Conservation (phyloP, 2,797 vertebrate genomes). For the Eulemur coronatus region DNA sequence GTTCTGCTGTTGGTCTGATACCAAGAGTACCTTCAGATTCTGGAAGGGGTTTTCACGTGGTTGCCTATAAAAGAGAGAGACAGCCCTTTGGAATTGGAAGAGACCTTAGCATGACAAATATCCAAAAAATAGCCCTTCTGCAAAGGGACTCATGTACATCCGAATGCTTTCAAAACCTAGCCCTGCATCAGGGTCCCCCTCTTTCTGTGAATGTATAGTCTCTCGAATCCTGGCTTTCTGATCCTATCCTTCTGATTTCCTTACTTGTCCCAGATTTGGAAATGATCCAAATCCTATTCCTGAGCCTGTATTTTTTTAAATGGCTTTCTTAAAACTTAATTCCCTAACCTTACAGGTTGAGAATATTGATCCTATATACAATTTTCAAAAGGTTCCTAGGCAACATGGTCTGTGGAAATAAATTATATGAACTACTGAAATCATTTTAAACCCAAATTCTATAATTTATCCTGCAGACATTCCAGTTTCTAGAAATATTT, state of each 20-base stretch:
- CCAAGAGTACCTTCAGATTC: conserved; percentile 92
- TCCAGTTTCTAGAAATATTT: conserved; percentile 13
- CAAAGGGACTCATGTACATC: not conserved
- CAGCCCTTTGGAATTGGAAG: not conserved
- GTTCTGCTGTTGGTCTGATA: conserved; percentile 89
- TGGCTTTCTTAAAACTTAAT: conserved; percentile 3
- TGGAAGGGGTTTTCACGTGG: conserved; percentile 92
- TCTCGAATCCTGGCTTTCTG: not conserved
- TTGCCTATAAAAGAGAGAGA: conserved; percentile 87
- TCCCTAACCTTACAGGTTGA: not conserved
- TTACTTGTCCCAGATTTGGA: not conserved
- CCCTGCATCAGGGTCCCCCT: not conserved
- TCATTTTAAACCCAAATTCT: conserved; percentile 40
- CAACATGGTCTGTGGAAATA: not conserved
- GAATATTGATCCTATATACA: not conserved
- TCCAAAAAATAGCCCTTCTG: not conserved
- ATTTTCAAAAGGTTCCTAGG: conserved; percentile 25
- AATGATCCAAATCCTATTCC: conserved; percentile 9
- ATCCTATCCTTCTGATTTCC: not conserved
- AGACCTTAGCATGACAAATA: not conserved
- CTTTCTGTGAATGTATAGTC: not conserved
- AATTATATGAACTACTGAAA: conserved; percentile 4
- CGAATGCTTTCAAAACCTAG: not conserved
- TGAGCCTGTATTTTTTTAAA: not conserved
- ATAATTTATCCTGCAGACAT: not conserved